These are phyloP conservation scores for Anguilla anguilla DNA, from an alignment of 2,797 vertebrate species.

Conservation along the genomic window DNA sequence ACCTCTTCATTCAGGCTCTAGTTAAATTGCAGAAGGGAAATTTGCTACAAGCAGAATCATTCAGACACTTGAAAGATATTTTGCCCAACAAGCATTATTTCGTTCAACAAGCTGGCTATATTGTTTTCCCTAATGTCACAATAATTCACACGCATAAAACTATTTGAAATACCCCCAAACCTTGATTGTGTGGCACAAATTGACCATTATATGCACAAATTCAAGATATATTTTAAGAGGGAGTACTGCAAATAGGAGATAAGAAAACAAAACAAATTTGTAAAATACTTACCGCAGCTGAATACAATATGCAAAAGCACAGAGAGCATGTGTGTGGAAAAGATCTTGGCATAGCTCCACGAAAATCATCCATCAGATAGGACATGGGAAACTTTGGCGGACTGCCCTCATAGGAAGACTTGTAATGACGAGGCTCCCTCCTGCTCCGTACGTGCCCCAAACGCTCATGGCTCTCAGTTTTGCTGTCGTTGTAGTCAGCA, in stretches of 20 bases:
- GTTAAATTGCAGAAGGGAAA: neutral
- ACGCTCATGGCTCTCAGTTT: conserved; percentile 32
- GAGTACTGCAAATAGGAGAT: neutral
- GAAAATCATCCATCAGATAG: conserved; percentile 38
- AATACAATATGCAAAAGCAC: conserved; percentile 35
- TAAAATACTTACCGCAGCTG: conserved; percentile 26
- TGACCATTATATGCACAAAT: neutral
- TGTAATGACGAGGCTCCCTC: conserved; percentile 37
- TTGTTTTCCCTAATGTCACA: neutral
- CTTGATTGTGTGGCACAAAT: neutral
- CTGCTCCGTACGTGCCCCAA: conserved; percentile 22
- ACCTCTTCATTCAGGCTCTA: neutral
- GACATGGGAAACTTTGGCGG: conserved; percentile 18
- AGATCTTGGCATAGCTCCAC: conserved; percentile 23
- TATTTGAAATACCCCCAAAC: neutral
- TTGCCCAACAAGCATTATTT: neutral
- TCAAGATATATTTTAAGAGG: neutral
- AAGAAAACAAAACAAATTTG: neutral
- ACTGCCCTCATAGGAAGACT: conserved; percentile 43
- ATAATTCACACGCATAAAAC: neutral
- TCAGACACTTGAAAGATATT: neutral
- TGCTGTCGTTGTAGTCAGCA: conserved; percentile 38
- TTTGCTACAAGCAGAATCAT: neutral
- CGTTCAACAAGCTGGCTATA: neutral
- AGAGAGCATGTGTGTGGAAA: conserved; percentile 43